Conservation (phyloP, 2,888 invertebrate species). For the Adineta ricciae region DNA sequence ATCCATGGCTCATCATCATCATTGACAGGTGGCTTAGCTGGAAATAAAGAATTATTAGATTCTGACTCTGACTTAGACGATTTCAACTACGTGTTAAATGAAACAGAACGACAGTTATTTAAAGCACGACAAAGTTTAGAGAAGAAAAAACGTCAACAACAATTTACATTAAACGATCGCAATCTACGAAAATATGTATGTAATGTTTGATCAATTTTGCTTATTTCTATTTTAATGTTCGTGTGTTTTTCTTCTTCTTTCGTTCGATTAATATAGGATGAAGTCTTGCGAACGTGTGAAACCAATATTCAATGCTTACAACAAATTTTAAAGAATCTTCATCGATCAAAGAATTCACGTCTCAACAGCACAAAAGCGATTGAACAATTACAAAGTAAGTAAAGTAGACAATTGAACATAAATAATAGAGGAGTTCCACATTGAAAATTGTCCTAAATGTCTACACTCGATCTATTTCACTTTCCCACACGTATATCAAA, state of each 20-base stretch:
- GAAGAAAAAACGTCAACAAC: not conserved
- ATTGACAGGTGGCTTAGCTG: not conserved
- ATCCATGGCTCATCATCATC: not conserved
- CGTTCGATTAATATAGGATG: not conserved
- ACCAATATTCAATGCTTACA: conserved; percentile 15
- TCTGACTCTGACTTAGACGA: conserved; percentile 4
- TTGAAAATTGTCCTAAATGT: not conserved
- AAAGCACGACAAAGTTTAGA: conserved; percentile 23
- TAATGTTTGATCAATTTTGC: not conserved
- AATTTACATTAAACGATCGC: not conserved
- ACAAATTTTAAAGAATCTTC: conserved; percentile 15
- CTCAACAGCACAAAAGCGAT: conserved; percentile 12
- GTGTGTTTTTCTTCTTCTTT: not conserved
- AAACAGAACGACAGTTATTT: conserved; percentile 5
- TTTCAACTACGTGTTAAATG: conserved; percentile 11
- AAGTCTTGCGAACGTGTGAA: conserved; percentile 4
- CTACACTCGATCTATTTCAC: not conserved
- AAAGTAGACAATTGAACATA: not conserved
- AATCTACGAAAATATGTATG: conserved; percentile 17
- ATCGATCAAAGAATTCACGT: not conserved
- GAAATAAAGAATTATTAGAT: not conserved
- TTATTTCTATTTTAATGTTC: not conserved
- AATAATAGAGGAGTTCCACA: not conserved
- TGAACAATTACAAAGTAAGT: conserved; percentile 14
- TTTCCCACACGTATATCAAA: not conserved